phyloP scores from a whole-genome alignment of 2,797 vertebrate species.

The Toxotes lorentzi region DNA sequence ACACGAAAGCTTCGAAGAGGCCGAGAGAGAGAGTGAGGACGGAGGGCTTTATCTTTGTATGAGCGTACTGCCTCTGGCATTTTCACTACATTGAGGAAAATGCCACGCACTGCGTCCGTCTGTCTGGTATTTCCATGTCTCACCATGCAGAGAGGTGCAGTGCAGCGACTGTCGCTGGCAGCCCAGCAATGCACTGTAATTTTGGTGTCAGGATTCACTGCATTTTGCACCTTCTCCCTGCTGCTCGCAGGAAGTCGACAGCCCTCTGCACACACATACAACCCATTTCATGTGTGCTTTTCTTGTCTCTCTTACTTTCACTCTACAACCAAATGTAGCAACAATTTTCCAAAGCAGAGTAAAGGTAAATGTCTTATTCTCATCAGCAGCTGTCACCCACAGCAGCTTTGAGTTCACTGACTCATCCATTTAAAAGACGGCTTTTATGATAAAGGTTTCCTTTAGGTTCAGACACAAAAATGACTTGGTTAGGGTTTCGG shows the following conservation, averaged over 20 bases:
- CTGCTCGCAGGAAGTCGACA: conserved; percentile 15
- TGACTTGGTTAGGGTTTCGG: background rate
- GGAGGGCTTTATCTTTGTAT: background rate
- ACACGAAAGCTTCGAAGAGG: background rate
- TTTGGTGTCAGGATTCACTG: conserved; percentile 45
- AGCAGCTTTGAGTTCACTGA: background rate
- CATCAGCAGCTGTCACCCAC: background rate
- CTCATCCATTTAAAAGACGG: background rate
- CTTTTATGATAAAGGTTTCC: background rate
- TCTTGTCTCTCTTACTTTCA: background rate
- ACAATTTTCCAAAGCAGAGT: conserved; percentile 2
- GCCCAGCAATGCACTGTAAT: conserved; percentile 42
- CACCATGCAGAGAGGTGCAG: conserved; percentile 11
- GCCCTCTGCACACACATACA: background rate
- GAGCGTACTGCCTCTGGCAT: conserved; percentile 18
- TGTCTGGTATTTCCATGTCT: conserved; percentile 27
- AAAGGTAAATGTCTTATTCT: background rate
- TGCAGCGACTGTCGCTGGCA: conserved; percentile 18
- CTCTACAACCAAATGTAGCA: background rate
- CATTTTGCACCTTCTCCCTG: conserved; percentile 32
- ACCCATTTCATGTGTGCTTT: background rate
- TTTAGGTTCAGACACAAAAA: background rate
- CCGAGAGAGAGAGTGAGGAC: background rate
- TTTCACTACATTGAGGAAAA: conserved; percentile 22
- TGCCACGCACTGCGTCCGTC: conserved; percentile 12